These are phyloP conservation scores for Sinohyriopsis cumingii DNA, from an alignment of 2,888 invertebrate species.

Conservation along the genomic window DNA sequence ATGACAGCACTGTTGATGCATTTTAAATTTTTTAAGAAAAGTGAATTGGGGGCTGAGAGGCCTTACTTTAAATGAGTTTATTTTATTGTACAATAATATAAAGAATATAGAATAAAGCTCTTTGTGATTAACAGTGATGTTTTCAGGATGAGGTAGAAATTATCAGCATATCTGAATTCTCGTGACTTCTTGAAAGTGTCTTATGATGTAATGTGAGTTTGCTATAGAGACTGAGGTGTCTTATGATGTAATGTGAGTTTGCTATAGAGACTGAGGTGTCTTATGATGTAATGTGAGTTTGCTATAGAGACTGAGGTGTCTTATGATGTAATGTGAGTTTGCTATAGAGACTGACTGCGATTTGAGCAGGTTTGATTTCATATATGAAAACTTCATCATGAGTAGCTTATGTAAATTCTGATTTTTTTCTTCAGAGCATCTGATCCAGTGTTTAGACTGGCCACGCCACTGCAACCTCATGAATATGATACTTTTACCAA, in stretches of 20 bases:
- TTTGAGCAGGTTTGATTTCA: background rate
- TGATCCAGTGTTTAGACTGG: conserved; percentile 90
- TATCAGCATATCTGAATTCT: no score
- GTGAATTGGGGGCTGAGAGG: no score
- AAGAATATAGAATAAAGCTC: no score
- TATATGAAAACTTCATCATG: background rate
- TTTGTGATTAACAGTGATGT: no score
- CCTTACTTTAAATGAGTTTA: no score
- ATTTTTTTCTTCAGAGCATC: conserved; percentile 73
- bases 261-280: background rate
- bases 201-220: background rate
- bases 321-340: background rate
- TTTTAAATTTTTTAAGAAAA: no score
- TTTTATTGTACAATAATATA: background rate
- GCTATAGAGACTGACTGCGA: background rate
- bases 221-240: background rate
- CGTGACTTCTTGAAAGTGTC: no score
- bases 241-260: background rate
- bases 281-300: background rate
- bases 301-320: background rate
- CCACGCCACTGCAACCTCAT: conserved; percentile 80
- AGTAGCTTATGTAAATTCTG: background rate
- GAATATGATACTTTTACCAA: conserved; percentile 87
- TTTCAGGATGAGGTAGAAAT: no score
- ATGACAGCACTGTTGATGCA: no score